These are phyloP conservation scores for Sigmodon hispidus DNA, from an alignment of 2,113 vertebrate genomes.

Conservation along the genomic window DNA sequence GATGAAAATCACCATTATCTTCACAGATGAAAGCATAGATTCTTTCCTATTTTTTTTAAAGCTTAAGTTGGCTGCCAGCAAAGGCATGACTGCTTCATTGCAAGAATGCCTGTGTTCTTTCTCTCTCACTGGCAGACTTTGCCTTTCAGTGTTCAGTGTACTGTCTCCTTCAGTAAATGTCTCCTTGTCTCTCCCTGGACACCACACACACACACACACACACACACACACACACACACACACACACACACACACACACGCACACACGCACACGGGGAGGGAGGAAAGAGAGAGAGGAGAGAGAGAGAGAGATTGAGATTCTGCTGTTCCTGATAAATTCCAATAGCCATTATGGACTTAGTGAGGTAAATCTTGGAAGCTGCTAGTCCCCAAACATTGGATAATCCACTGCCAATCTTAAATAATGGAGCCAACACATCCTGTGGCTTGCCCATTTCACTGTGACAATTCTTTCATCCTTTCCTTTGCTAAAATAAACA, in stretches of 20 bases:
- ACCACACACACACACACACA: background rate
- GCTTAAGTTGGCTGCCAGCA: conserved; percentile 3
- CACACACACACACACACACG: background rate
- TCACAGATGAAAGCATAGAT: background rate
- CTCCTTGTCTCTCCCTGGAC: background rate
- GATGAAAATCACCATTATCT: background rate
- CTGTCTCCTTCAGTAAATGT: conserved; percentile 19
- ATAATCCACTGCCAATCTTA: conserved; percentile 6
- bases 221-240: background rate
- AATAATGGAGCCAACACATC: conserved; percentile 29
- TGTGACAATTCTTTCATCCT: background rate
- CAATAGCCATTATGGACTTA: background rate
- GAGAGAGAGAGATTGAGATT: background rate
- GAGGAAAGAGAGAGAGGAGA: background rate
- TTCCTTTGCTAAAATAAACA: conserved; percentile 63
- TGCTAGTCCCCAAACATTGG: background rate
- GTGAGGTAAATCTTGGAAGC: background rate
- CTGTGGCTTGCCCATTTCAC: conserved; percentile 21
- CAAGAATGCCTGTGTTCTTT: background rate
- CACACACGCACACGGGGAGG: background rate
- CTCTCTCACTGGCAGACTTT: background rate
- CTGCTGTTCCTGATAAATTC: background rate
- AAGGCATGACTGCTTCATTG: background rate
- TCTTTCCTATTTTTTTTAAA: background rate
- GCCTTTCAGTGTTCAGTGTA: background rate